phyloP scores from a whole-genome alignment of 2,113 vertebrate genomes.

The Eretmochelys imbricata region DNA sequence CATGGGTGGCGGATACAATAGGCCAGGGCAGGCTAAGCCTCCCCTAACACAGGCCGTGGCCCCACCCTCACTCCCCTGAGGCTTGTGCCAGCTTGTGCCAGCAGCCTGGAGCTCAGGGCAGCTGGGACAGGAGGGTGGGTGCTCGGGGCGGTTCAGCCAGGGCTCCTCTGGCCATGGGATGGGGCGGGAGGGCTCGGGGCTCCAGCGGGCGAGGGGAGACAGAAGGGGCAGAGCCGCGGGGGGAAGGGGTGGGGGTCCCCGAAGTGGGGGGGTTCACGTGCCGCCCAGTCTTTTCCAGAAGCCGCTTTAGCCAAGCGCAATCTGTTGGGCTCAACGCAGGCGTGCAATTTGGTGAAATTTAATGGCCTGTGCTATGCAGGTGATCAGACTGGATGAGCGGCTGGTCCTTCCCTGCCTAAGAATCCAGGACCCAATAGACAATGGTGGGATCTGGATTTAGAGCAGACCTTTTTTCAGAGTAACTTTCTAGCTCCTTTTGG shows the following conservation, averaged over 20 bases:
- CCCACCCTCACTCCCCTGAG: too few relatives aligned
- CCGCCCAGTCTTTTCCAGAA: neutral
- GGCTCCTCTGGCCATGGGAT: neutral
- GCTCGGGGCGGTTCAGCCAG: too few relatives aligned
- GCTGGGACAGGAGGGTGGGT: too few relatives aligned
- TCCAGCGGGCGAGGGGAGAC: accelerated
- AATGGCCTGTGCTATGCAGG: neutral
- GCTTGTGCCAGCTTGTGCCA: too few relatives aligned
- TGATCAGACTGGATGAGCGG: neutral
- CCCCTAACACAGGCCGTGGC: too few relatives aligned
- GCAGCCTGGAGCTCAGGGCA: too few relatives aligned
- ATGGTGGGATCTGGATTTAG: neutral
- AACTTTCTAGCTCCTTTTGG: neutral
- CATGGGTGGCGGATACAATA: too few relatives aligned
- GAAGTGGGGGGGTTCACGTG: too few relatives aligned
- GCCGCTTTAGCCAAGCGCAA: neutral
- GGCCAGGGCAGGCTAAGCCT: too few relatives aligned
- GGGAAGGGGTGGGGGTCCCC: neutral
- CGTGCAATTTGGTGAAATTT: neutral
- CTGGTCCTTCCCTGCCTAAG: neutral
- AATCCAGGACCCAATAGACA: neutral
- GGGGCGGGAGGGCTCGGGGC: neutral
- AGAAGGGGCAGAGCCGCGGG: accelerated
- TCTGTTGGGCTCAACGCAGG: neutral
- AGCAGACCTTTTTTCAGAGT: neutral